Evolutionary conservation across 2,888 invertebrate genomes (phyloP), one percentile per base, ranked within the genome.

Genomic region (Anoplius nigerrimus): DNA sequence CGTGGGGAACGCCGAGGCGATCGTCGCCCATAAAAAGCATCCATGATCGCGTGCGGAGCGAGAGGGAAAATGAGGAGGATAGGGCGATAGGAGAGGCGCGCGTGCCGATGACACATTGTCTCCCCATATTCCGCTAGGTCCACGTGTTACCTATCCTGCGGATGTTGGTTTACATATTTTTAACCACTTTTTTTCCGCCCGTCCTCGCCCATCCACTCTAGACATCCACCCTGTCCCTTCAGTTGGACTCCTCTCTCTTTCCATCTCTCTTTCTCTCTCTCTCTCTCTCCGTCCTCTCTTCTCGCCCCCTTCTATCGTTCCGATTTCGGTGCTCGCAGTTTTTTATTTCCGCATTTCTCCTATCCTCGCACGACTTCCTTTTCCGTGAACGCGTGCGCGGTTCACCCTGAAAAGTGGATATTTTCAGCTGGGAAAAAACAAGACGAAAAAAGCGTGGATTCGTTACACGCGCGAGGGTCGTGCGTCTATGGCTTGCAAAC

Each of bases 381-480:
- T 21, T n/a, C n/a, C 54, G 43, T 48, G 52, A 59, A 63, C 64
- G 67, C 56, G 69, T 52, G 62, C 62, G 62, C 61, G 56, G 65
- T 75, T 62, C 79, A 79, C 82, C 84, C 82, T 62, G 74, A 84
- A 86, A 85, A 80, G 73, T 81, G 76, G 82, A 83, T 86, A 86
- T 86, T 86, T 85, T 82, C 75, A 81, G 78, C 70, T 56, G 61
- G 66, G 60, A 76, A 78, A 81, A 80, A 81, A 80, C 71, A 55
- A 55, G 62, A 60, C 65, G 78, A 81, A 84, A 84, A 84, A 87
- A 85, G 85, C 80, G 80, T 77, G 81, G 85, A 87, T 87, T 88
- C 87, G 87, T 85, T 84, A 87, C 87, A 84, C 83, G 71, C 73
- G 65, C 69, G 77, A 34, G 76, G 76, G 73, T 71, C 76, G 73